Conservation (phyloP, 2,113 vertebrate species). For the human (Homo sapiens) region GRCh38 chr6:34976501-34977000, state of each 20-base stretch:
- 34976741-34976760: not conserved
- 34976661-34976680: not conserved
- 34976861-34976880: not conserved
- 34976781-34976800: not conserved
- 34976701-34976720: not conserved
- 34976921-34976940: not conserved
- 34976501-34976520: not conserved
- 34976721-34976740: not conserved
- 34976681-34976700: not conserved
- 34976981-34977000: not conserved
- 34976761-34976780: not conserved
- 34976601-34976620: not conserved
- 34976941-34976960: not conserved
- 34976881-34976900: not conserved
- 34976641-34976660: not conserved
- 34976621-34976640: not conserved
- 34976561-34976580: not conserved
- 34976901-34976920: not conserved
- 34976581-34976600: not conserved
- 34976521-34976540: conserved; percentile 7
- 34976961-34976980: not conserved
- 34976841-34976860: not conserved
- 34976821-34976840: not conserved
- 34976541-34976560: not conserved
- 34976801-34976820: not conserved